phyloP scores from a whole-genome alignment of 2,888 invertebrate genomes.

The Tortrix viridana region DNA sequence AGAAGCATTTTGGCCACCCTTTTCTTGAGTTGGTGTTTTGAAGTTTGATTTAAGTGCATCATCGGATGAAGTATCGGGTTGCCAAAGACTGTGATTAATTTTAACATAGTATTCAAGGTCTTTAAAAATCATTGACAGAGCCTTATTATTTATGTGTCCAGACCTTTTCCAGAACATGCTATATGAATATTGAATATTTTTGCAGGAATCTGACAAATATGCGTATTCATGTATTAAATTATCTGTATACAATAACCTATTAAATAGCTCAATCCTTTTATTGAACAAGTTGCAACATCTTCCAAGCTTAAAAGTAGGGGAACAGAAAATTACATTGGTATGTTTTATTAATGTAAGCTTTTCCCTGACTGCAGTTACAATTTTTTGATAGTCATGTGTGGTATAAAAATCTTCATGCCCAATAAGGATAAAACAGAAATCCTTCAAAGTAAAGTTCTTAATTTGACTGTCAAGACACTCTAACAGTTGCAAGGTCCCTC shows the following conservation, averaged over 20 bases:
- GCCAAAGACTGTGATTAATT: no score
- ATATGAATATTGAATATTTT: background rate
- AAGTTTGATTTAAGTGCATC: no score
- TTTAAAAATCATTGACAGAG: background rate
- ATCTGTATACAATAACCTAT: background rate
- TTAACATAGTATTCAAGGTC: background rate
- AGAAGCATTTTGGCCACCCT: no score
- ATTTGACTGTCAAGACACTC: background rate
- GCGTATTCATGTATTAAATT: background rate
- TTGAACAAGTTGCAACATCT: background rate
- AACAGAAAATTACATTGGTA: background rate
- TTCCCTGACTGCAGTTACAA: background rate
- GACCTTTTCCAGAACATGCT: background rate
- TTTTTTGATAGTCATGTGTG: background rate
- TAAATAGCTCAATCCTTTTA: conserved; percentile 3
- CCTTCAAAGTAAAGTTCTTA: background rate
- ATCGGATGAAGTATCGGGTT: no score
- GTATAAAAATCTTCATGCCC: background rate
- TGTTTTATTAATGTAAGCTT: background rate
- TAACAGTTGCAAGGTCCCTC: background rate
- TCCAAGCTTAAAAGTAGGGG: background rate
- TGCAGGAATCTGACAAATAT: background rate
- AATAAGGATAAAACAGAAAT: conserved; percentile 3
- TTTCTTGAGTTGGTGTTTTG: no score
- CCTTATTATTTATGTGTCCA: background rate